Evolutionary conservation across 2,888 invertebrate species (phyloP).

Genomic region (Maniola hyperantus): DNA sequence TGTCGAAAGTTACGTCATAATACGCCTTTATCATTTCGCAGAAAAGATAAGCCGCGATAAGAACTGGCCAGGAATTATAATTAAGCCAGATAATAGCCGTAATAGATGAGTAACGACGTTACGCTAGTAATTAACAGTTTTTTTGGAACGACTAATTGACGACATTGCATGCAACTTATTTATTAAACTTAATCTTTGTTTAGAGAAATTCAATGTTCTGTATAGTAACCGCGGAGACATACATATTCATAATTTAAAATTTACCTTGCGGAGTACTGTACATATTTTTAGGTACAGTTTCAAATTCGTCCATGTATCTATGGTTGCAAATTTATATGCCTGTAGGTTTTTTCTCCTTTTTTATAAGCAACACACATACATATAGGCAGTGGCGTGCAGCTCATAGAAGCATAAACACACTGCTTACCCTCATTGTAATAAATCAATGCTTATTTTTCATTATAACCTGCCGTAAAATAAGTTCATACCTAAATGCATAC

Average conservation of each 20-base stretch:
- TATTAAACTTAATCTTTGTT: slow-evolving; percentile 12
- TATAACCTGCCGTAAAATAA: too few species aligned
- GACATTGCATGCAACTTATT: slow-evolving; percentile 14
- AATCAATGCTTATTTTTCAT: too few species aligned
- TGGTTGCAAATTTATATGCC: too few species aligned
- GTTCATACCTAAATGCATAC: too few species aligned
- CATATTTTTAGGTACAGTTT: too few species aligned
- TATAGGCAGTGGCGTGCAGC: too few species aligned
- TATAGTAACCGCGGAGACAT: not conserved
- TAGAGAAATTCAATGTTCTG: not conserved
- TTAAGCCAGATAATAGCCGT: slow-evolving; percentile 39
- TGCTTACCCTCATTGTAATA: too few species aligned
- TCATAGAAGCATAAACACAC: too few species aligned
- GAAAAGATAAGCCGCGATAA: slow-evolving; percentile 43
- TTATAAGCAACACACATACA: too few species aligned
- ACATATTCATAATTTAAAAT: not conserved
- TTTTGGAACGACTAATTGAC: slow-evolving; percentile 28
- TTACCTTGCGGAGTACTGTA: not conserved
- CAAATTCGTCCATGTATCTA: too few species aligned
- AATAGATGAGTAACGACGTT: slow-evolving; percentile 30
- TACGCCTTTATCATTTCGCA: slow-evolving; percentile 38
- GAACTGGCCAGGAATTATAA: slow-evolving; percentile 42
- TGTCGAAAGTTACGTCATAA: slow-evolving; percentile 35
- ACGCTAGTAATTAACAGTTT: slow-evolving; percentile 31
- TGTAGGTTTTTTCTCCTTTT: too few species aligned